A percentile compares a stretch with the other conserved stretches of the same genome.
Evolutionary conservation across 2,113 vertebrate genomes (phyloP).

Genomic region (Alligator mississippiensis): DNA sequence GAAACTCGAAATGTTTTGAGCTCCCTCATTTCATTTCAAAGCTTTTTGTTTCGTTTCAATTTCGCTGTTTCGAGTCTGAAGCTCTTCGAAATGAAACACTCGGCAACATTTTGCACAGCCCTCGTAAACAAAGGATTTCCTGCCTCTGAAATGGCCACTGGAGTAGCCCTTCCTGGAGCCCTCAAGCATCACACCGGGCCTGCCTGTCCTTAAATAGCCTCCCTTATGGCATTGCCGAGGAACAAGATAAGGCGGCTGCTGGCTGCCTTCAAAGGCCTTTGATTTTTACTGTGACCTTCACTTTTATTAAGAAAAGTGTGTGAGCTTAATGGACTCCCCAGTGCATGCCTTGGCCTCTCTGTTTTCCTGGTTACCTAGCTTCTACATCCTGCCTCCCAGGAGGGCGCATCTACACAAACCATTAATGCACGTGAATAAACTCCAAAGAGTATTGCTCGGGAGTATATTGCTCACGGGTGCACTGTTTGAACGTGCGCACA

Average conservation of each 20-base stretch:
- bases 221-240: neutral
- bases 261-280: neutral
- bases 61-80: too few species aligned
- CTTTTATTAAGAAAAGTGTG: neutral
- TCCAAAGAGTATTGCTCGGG: too few species aligned
- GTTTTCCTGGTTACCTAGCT: neutral
- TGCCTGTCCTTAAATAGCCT: neutral
- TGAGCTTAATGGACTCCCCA: neutral
- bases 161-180: neutral
- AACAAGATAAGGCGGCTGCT: neutral
- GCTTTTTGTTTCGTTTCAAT: too few species aligned
- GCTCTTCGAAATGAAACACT: too few species aligned
- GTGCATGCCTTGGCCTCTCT: neutral
- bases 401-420: too few species aligned
- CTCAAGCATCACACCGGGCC: neutral
- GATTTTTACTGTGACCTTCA: neutral
- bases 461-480: too few species aligned
- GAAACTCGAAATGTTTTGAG: too few species aligned
- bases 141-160: neutral
- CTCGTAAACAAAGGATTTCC: neutral
- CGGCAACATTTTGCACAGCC: too few species aligned
- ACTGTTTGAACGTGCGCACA: too few species aligned
- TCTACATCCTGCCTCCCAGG: neutral
- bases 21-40: too few species aligned
- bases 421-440: too few species aligned